Conservation (phyloP, 2,113 vertebrate species). For the Meriones unguiculatus region DNA sequence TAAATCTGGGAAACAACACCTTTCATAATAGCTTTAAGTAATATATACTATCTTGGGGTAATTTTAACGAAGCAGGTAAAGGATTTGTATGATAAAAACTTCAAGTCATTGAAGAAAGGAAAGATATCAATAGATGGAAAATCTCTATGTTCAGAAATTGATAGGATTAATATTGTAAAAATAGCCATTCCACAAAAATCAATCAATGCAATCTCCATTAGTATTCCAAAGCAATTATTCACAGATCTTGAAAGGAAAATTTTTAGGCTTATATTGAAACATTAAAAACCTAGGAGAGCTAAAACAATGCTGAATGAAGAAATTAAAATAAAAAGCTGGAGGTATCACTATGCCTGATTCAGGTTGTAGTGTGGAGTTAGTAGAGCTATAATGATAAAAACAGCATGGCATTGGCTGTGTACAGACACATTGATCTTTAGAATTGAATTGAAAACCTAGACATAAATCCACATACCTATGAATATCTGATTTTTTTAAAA, state of each 20-base stretch:
- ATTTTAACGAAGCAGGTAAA: not conserved
- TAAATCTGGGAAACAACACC: not conserved
- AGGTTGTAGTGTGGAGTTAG: not conserved
- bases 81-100: not conserved
- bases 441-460: not conserved
- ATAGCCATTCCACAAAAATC: not conserved
- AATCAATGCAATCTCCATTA: not conserved
- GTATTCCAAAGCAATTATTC: not conserved
- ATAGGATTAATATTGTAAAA: not conserved
- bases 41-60: not conserved
- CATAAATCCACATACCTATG: not conserved
- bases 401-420: not conserved
- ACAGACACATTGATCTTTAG: not conserved
- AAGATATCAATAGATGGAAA: not conserved
- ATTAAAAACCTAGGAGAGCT: not conserved
- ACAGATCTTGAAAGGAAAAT: not conserved
- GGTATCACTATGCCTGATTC: not conserved
- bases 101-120: not conserved
- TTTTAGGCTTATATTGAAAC: not conserved
- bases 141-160: not conserved
- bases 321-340: not conserved
- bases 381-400: not conserved
- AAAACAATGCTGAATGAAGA: not conserved
- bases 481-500: too few species aligned
- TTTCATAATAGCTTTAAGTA: not conserved